Base-by-base conservation (phyloP, 2,888 invertebrate genomes). In the Acronicta leporina region DNA sequence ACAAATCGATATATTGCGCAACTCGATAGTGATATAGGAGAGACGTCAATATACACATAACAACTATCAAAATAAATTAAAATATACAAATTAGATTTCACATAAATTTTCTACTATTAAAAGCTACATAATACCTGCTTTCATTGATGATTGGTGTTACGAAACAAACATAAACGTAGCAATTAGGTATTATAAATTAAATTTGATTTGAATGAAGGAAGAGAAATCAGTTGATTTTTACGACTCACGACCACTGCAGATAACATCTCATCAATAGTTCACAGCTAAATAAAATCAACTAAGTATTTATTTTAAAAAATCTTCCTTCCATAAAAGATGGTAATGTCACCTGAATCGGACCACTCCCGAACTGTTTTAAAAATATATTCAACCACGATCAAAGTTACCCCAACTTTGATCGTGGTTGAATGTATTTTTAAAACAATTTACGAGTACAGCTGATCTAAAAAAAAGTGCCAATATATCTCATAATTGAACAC, bases 71-170 rank as follows among this genome's bases (percentile, higher is more conserved):
- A 61, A 51, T 48, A 62, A 62, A 62, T 61, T 54, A 64, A 64
- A 62, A 64, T 8, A 52, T n/a, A 53, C 49, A 60, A 60, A 67
- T 73, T 67, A 61, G 58, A 64, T 74, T 68, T 67, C 49, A 68
- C 48, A 46, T 61, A 44, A 15, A 50, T 75, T 65, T 63, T 49
- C 48, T 62, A 40, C 55, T 43, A 54, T 61, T 64, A 66, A 38
- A 14, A 44, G n/a, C 35, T 35, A 27, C 16, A 45, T 66, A 49
- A 71, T 49, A 61, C 33, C 33, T 33, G 11, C 63, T 76, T 69
- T 73, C 68, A 8, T 63, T 52, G 13, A 49, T 58, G 43, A 77
- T 77, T 65, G 55, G 13, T 43, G 45, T 70, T 71, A 68, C 72
- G 63, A 61, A 64, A 70, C 58, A 53, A 41, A 40, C 50, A 9